Base-by-base conservation (phyloP, 2,888 invertebrate species). In the Sarcophaga subvicina region DNA sequence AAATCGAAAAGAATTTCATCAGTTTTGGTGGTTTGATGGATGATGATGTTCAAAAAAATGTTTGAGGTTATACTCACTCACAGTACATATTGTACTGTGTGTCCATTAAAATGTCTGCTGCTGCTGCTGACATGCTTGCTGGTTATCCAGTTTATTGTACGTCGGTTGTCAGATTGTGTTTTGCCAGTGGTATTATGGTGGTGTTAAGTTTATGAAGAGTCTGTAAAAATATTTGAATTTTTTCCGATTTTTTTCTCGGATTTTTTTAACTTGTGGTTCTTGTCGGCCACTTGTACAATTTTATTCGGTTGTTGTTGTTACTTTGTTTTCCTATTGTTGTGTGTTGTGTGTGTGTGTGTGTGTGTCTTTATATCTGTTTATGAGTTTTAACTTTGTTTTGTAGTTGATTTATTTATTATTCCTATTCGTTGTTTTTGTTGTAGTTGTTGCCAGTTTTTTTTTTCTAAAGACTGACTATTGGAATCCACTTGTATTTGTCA, bases 401-500 rank as follows among this genome's bases (percentile, higher is more conserved):
- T 59, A 6, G 64, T 66, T 70, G 69, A 69, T 76, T 64, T 70
- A 71, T 66, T 45, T 75, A 79, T 63, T 73, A 54, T 67, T 22
- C 0, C 22, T 22, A 22, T 22, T 22, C n/a, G 22, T 22, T 78
- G 60, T 49, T 75, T 4, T 54, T 54, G 17, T 54, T 17, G 4
- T 54, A 12, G 22, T 45, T 69, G 10, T 8, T 59, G 10, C 12
- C 4, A 20, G 11, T 45, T 62, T 63, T n/a, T 71, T 10, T 71
- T 5, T 64, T 80, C 64, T 10, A 10, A 8, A 37, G 37, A 37
- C 27, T 75, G 20, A 27, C 27, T 75, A 47, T 54, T 77, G 49
- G 54, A 64, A 37, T 80, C 71, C 84, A 84, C 84, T 84, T 84
- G 77, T 69, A n/a, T 80, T 85, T 80, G 85, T 77, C 71, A 85